These are phyloP conservation scores for Tinea pellionella DNA, from an alignment of 2,888 invertebrate genomes.

Conservation along the genomic window DNA sequence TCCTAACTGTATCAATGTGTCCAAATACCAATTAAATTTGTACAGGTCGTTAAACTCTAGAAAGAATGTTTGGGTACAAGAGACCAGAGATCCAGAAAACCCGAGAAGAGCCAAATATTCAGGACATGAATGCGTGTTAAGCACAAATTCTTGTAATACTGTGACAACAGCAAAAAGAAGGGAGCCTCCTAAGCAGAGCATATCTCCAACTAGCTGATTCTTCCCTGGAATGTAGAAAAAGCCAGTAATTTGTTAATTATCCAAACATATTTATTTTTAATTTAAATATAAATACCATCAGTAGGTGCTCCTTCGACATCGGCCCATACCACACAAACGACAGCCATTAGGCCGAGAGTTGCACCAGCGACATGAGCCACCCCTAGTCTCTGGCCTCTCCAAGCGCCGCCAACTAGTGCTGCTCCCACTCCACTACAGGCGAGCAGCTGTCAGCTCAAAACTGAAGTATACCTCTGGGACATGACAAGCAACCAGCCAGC, in stretches of 20 bases:
- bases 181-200: constrained; percentile 83
- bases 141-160: constrained; percentile 83
- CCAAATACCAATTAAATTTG: constrained; percentile 77
- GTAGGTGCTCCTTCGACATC: constrained; percentile 80
- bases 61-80: constrained; percentile 82
- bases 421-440: constrained; percentile 89
- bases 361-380: constrained; percentile 84
- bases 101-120: constrained; percentile 88
- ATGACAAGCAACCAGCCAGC: constrained; percentile 85
- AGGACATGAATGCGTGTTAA: constrained; percentile 80
- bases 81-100: constrained; percentile 80
- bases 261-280: too few relatives aligned
- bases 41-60: constrained; percentile 78
- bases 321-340: constrained; percentile 85
- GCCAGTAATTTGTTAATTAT: too few relatives aligned
- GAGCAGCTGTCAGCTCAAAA: constrained; percentile 76
- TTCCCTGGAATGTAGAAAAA: constrained; percentile 72
- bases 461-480: constrained; percentile 74
- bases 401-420: constrained; percentile 82
- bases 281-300: constrained; percentile 63
- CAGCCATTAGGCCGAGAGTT: constrained; percentile 82
- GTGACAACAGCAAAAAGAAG: constrained; percentile 83
- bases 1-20: constrained; percentile 69
- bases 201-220: constrained; percentile 84
- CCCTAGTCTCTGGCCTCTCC: constrained; percentile 80